Percentiles rank a stretch among this genome's conserved stretches.
These are phyloP conservation scores for Mustela nigripes DNA, from an alignment of 2,113 vertebrate species.

Conservation along the genomic window DNA sequence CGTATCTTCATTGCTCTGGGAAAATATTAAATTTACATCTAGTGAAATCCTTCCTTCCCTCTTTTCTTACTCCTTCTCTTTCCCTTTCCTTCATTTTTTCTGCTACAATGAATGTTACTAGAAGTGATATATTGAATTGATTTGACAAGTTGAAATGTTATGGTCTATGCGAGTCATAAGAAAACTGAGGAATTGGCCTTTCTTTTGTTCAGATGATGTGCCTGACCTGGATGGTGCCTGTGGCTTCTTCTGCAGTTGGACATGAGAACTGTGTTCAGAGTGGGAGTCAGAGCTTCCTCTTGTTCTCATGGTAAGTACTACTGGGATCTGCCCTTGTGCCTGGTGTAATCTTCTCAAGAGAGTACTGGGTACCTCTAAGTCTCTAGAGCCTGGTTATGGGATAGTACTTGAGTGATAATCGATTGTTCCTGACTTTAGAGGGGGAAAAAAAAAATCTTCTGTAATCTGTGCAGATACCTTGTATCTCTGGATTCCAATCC, in stretches of 20 bases:
- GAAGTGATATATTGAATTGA: not conserved
- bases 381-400: not conserved
- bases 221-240: too few species aligned
- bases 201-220: not conserved
- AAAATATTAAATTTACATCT: not conserved
- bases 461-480: not conserved
- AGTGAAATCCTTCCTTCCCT: fast-evolving
- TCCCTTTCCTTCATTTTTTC: not conserved
- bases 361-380: not conserved
- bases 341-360: not conserved
- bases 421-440: not conserved
- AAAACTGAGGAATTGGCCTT: not conserved
- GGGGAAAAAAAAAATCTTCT: not conserved
- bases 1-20: slow-evolving; percentile 30
- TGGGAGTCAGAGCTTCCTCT: not conserved
- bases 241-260: not conserved
- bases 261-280: not conserved
- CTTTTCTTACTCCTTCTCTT: not conserved
- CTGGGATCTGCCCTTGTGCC: not conserved
- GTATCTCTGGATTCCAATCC: not conserved
- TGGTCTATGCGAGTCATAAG: not conserved
- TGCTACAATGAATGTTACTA: not conserved
- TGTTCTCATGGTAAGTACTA: slow-evolving; percentile 13
- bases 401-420: not conserved
- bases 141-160: not conserved